These are phyloP conservation scores for Chionodraco myersi DNA, from an alignment of 2,113 vertebrate genomes.

Conservation along the genomic window DNA sequence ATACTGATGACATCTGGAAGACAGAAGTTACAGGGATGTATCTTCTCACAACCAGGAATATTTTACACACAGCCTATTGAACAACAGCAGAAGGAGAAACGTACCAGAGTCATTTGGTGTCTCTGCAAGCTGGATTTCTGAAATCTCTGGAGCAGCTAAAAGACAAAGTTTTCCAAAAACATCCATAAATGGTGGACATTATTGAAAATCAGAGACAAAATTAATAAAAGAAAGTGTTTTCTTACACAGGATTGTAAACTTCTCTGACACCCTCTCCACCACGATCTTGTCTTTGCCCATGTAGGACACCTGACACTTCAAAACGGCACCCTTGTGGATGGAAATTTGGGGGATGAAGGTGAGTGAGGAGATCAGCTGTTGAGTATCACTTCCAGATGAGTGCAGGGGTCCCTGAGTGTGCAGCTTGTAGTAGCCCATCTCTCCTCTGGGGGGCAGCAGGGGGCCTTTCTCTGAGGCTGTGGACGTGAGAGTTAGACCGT, in stretches of 20 bases:
- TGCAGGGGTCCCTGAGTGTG: constrained; percentile 74
- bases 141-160: constrained; percentile 82
- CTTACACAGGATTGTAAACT: constrained; percentile 83
- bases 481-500: constrained; percentile 75
- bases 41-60: background rate
- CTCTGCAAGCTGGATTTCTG: constrained; percentile 82
- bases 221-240: background rate
- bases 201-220: background rate
- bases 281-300: constrained; percentile 84
- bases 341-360: constrained; percentile 84
- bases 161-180: background rate
- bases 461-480: constrained; percentile 77
- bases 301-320: constrained; percentile 85
- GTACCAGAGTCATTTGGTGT: constrained; percentile 75
- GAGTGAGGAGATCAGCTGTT: constrained; percentile 81
- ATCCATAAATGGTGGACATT: background rate
- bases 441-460: constrained; percentile 71
- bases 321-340: constrained; percentile 81
- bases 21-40: background rate
- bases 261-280: constrained; percentile 81
- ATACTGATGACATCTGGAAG: constrained; percentile 77
- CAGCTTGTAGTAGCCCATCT: constrained; percentile 82
- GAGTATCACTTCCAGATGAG: constrained; percentile 51
- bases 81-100: rapidly evolving
- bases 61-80: background rate